phyloP scores from a whole-genome alignment of 2,113 vertebrate species.

The Actinemys pallida region DNA sequence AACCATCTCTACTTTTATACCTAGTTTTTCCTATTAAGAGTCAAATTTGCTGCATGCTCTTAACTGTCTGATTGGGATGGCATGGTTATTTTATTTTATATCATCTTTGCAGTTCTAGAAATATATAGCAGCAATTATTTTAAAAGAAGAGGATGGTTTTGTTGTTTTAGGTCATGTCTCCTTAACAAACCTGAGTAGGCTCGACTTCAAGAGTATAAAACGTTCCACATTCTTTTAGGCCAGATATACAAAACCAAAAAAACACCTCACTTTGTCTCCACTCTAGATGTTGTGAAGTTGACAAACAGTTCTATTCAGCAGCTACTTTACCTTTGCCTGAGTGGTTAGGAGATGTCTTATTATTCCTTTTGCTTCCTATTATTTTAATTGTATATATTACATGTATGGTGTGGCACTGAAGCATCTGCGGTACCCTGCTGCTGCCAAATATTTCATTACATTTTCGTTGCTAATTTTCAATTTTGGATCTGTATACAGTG shows the following conservation, averaged over 20 bases:
- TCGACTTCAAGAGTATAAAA: neutral
- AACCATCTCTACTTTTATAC: neutral
- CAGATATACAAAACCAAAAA: neutral
- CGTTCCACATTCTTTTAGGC: neutral
- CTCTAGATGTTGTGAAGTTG: neutral
- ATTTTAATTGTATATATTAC: neutral
- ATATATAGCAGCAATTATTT: neutral
- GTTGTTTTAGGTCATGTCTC: neutral
- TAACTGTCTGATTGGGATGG: slow-evolving; percentile 13
- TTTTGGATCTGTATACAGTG: neutral
- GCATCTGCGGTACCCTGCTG: neutral
- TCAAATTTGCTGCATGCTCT: neutral
- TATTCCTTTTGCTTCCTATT: neutral
- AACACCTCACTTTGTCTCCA: neutral
- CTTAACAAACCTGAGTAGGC: neutral
- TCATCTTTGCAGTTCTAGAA: neutral
- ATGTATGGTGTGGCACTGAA: neutral
- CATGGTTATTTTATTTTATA: neutral
- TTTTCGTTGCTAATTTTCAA: neutral
- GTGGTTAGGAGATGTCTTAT: neutral
- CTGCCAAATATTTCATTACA: neutral
- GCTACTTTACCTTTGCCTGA: neutral
- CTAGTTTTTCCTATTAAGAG: neutral
- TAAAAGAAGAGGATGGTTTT: slow-evolving; percentile 2
- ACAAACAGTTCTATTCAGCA: neutral